Percentiles rank a stretch among this genome's conserved stretches.
Evolutionary conservation across 2,888 invertebrate genomes (phyloP).

Genomic region (Luffia ferchaultella): DNA sequence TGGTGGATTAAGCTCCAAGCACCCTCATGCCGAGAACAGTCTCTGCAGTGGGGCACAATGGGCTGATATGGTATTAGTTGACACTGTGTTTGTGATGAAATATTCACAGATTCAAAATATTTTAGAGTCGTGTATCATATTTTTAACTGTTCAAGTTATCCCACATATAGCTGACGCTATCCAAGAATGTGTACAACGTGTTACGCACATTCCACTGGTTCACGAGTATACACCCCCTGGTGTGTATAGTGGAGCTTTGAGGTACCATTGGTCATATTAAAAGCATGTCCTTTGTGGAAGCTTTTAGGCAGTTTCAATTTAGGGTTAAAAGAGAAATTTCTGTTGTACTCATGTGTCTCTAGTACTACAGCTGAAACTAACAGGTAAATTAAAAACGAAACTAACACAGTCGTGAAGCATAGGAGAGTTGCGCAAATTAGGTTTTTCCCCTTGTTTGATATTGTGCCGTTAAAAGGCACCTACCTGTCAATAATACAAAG

Average conservation of each 20-base stretch:
- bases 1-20: no score
- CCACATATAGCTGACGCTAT: conserved; percentile 99
- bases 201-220: conserved; percentile 87
- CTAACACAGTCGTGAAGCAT: conserved; percentile 98
- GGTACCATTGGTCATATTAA: conserved; percentile 99
- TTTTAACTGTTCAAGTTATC: conserved; percentile 82
- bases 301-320: conserved; percentile 97
- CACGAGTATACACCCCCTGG: conserved; percentile 70
- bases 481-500: conserved; percentile 83
- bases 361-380: conserved; percentile 89
- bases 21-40: no score
- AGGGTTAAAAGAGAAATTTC: conserved; percentile 90
- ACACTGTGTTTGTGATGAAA: no score
- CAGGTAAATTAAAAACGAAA: conserved; percentile 98
- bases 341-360: conserved; percentile 97
- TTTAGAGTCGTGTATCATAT: no score
- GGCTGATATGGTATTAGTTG: no score
- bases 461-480: conserved; percentile 92
- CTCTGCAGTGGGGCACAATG: no score
- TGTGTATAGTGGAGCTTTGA: conserved; percentile 91
- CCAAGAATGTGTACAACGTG: conserved; percentile 97
- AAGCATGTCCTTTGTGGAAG: conserved; percentile 99
- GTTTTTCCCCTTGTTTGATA: conserved; percentile 93
- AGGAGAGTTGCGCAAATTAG: conserved; percentile 91
- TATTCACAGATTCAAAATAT: no score